Percentiles rank a stretch among this genome's conserved stretches.
These are phyloP conservation scores for Musca domestica DNA, from an alignment of 1,140 invertebrate species.

Conservation along the genomic window DNA sequence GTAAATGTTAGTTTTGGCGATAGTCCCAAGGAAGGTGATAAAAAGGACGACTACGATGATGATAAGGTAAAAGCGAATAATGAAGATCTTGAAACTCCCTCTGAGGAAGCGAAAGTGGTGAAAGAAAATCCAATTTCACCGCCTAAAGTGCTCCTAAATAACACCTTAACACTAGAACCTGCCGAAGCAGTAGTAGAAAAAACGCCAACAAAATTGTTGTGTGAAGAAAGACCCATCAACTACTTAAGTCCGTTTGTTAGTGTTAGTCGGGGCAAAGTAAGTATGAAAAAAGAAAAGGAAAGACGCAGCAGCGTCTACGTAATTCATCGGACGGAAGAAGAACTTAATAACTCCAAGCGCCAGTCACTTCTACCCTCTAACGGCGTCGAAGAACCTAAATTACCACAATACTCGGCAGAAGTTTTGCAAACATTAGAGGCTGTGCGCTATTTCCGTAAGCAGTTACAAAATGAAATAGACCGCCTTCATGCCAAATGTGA, in stretches of 20 bases:
- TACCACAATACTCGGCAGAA: constrained; percentile 1
- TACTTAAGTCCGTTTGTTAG: constrained; percentile 51
- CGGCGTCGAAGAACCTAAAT: background rate
- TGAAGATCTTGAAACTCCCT: background rate
- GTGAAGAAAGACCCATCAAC: constrained; percentile 28
- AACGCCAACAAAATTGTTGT: constrained; percentile 8
- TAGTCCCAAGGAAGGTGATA: background rate
- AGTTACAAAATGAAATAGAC: constrained; percentile 56
- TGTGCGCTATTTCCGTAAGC: constrained; percentile 58
- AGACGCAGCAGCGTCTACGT: constrained; percentile 50
- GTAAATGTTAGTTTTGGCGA: constrained; percentile 13
- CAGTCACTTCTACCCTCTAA: background rate
- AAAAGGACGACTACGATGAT: background rate
- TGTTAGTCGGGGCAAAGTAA: constrained; percentile 55
- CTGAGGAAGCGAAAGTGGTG: background rate
- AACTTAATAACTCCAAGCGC: background rate
- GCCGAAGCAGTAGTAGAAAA: constrained; percentile 9
- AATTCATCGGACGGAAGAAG: background rate
- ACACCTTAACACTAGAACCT: background rate
- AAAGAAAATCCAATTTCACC: background rate
- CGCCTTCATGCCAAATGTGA: constrained; percentile 55
- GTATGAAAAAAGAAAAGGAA: constrained; percentile 53
- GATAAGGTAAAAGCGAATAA: background rate
- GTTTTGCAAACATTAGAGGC: constrained; percentile 54
- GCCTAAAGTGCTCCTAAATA: background rate